phyloP scores from a whole-genome alignment of 1,140 invertebrate species.

The Pogonomyrmex californicus region DNA sequence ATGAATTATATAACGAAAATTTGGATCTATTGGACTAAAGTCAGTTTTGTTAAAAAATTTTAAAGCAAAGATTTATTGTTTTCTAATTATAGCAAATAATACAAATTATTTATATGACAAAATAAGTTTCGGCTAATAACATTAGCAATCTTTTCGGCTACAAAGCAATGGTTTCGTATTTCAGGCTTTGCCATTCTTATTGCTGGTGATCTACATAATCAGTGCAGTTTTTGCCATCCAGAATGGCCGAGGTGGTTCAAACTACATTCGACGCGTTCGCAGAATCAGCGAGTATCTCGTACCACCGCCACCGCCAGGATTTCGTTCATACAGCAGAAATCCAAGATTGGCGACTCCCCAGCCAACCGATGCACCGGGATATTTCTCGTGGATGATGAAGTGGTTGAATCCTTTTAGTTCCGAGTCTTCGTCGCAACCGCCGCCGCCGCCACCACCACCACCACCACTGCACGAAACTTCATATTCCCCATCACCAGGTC shows the following conservation, averaged over 20 bases:
- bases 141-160: not conserved
- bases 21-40: not conserved
- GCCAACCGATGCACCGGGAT: conserved; percentile 72
- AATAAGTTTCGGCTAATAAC: not conserved
- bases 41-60: not conserved
- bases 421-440: conserved; percentile 17
- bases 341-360: conserved; percentile 58
- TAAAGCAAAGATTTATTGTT: not conserved
- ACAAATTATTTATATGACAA: not conserved
- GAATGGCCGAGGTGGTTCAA: conserved; percentile 69
- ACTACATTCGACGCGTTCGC: conserved; percentile 63
- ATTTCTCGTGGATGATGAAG: conserved; percentile 80
- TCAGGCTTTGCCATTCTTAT: conserved; percentile 79
- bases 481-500: not conserved
- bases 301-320: conserved; percentile 75
- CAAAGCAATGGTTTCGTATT: conserved; percentile 43
- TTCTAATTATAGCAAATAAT: conserved; percentile 1
- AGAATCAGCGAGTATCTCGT: conserved; percentile 81
- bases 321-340: conserved; percentile 56
- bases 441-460: not conserved
- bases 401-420: conserved; percentile 82
- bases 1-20: not conserved
- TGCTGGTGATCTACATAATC: conserved; percentile 75
- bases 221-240: conserved; percentile 69
- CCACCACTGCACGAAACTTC: not conserved